Evolutionary conservation across 2,797 vertebrate genomes (phyloP).

Genomic region (Paratrypauchen microcephalus): DNA sequence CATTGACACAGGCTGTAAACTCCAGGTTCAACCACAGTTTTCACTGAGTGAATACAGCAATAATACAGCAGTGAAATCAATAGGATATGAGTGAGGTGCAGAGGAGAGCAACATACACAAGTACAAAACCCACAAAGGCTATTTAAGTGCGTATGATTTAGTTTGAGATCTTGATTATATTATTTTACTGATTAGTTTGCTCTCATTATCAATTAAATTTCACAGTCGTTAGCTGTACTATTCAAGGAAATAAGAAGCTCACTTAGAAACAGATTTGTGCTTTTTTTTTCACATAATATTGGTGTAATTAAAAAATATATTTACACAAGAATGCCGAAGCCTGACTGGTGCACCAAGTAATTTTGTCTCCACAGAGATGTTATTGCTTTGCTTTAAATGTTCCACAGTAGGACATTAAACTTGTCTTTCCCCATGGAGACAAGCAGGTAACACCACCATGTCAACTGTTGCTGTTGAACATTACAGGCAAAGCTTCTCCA

Average conservation of each 20-base stretch:
- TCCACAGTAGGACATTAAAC: too few species aligned
- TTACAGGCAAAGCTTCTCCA: too few species aligned
- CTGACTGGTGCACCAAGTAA: not conserved
- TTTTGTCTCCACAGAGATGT: too few species aligned
- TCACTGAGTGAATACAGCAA: slow-evolving; percentile 24
- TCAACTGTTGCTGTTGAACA: too few species aligned
- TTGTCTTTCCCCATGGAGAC: too few species aligned
- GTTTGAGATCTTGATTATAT: slow-evolving; percentile 31
- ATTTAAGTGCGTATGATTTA: slow-evolving; percentile 10
- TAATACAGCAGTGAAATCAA: slow-evolving; percentile 34
- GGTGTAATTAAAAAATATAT: slow-evolving; percentile 4
- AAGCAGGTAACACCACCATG: too few species aligned
- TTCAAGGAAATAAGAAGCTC: slow-evolving; percentile 20
- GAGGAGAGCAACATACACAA: not conserved
- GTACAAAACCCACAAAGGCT: not conserved
- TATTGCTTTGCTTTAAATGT: too few species aligned
- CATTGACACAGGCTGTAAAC: slow-evolving; percentile 17
- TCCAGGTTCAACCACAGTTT: slow-evolving; percentile 24
- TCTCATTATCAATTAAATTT: slow-evolving; percentile 38
- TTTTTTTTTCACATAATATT: slow-evolving; percentile 6
- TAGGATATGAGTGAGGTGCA: slow-evolving; percentile 8
- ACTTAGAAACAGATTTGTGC: slow-evolving; percentile 37
- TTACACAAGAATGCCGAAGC: not conserved
- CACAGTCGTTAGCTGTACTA: slow-evolving; percentile 21
- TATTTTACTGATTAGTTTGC: slow-evolving; percentile 44